Base-by-base conservation (phyloP, 1,140 invertebrate species). In the Ectropis grisescens region DNA sequence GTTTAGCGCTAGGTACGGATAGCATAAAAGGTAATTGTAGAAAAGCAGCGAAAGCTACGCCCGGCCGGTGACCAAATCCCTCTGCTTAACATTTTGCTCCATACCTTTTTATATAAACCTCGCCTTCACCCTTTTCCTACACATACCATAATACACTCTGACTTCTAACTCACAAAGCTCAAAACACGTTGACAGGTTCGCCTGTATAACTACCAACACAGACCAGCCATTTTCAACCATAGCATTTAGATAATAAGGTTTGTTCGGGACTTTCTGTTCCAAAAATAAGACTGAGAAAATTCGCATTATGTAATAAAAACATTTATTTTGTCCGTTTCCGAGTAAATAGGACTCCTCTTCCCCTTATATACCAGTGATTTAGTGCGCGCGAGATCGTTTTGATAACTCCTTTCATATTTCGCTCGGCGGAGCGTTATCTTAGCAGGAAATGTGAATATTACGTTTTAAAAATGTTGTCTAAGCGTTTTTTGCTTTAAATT, bases 271-370 rank as follows among this genome's bases (percentile, higher is more conserved):
- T n/a, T n/a, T n/a, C n/a, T n/a, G n/a, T n/a, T n/a, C n/a, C n/a
- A n/a, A n/a, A n/a, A 61, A 70, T 71, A 58, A 68, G 68, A 60
- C 61, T 70, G 72, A 80, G 75, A 74, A 80, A 74, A 75, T 58
- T 60, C 68, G 64, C 62, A 70, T 74, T 78, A 81, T 81, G 72
- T 81, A 81, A 81, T 78, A 74, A 78, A 78, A 78, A 78, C 70
- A 74, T 78, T 76, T 78, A 75, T 80, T 80, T 75, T 75, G 64
- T 67, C 57, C 70, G 70, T 74, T 74, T 78, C 64, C 54, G 59
- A 76, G 75, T 76, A 81, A 79, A 75, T 69, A 79, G 60, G 67
- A 69, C 53, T 65, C 54, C 66, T 71, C 59, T 75, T 67, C 75
- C 75, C 70, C 69, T 71, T 80, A 75, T 80, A 58, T 80, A 78